Percentiles rank a stretch among this genome's conserved stretches.
These are phyloP conservation scores for Scyliorhinus canicula DNA, from an alignment of 2,797 vertebrate species.

Conservation along the genomic window DNA sequence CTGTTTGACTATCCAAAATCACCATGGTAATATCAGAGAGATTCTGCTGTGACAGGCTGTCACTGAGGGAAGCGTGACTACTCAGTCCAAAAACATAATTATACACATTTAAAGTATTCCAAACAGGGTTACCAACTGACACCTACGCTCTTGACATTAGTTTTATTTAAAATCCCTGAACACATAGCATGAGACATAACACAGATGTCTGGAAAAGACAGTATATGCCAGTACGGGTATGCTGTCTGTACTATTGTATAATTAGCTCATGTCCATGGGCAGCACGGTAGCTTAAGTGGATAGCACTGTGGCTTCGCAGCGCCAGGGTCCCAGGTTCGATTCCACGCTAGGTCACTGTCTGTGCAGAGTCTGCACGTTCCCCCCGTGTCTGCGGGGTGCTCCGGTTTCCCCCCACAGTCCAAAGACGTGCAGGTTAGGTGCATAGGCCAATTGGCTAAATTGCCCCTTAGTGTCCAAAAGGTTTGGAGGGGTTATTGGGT, in stretches of 20 bases:
- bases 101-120: not conserved
- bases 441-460: no score
- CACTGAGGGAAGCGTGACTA: not conserved
- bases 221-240: not conserved
- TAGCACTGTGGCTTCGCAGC: no score
- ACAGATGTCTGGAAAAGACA: not conserved
- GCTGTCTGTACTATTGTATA: not conserved
- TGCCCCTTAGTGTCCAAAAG: no score
- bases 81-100: not conserved
- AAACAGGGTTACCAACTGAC: not conserved
- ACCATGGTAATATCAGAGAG: slow-evolving; percentile 13
- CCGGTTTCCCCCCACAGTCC: no score
- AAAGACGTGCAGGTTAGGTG: no score
- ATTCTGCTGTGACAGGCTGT: not conserved
- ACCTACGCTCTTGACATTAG: not conserved
- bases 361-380: no score
- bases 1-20: not conserved
- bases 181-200: not conserved
- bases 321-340: no score
- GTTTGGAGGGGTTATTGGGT: no score
- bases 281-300: no score
- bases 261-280: not conserved
- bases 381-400: no score
- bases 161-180: slow-evolving; percentile 21
- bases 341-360: no score